A percentile compares a stretch with the other conserved stretches of the same genome.
Conservation (phyloP, 2,113 vertebrate genomes). For the Odocoileus hemionus region DNA sequence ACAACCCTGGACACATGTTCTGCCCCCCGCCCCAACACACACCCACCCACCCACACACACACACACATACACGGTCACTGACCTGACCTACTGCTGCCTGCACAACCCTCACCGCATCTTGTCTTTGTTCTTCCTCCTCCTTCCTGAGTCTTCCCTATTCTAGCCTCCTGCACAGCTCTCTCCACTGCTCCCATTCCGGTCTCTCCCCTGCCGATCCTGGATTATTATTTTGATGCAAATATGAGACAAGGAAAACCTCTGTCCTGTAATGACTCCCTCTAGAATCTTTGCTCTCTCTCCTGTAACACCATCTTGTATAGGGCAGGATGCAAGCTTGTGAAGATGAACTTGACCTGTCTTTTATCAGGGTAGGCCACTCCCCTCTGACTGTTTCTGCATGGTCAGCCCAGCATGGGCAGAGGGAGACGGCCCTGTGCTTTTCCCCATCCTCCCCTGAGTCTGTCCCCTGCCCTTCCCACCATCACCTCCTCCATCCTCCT, state of each 20-base stretch:
- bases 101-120: rapidly evolving
- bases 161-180: neutral
- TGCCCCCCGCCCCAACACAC: neutral
- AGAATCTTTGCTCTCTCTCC: neutral
- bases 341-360: neutral
- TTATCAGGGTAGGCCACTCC: neutral
- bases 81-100: neutral
- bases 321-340: neutral
- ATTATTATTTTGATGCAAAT: neutral
- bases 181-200: neutral
- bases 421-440: neutral
- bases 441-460: neutral
- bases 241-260: neutral
- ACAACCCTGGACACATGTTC: rapidly evolving
- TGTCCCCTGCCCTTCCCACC: rapidly evolving
- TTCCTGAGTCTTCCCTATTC: neutral
- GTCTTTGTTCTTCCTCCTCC: neutral
- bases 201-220: neutral
- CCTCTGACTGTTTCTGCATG: neutral
- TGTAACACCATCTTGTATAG: rapidly evolving
- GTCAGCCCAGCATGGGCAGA: neutral
- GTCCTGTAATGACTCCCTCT: neutral
- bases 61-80: neutral
- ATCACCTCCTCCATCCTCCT: neutral
- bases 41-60: too few relatives aligned